These are phyloP conservation scores for Myotis yumanensis DNA, from an alignment of 2,113 vertebrate species.

Conservation along the genomic window DNA sequence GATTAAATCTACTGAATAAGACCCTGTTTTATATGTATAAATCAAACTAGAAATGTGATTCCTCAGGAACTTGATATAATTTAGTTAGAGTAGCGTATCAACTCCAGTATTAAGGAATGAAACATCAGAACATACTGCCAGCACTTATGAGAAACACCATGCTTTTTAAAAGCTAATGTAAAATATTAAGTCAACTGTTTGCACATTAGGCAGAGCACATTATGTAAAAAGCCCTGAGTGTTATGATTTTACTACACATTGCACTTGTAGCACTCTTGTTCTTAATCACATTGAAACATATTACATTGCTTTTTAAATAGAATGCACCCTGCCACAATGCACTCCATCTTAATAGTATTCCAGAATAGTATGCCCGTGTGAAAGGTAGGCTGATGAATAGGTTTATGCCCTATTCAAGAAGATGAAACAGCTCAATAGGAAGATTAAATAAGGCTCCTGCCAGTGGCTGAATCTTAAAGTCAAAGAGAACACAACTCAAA, in stretches of 20 bases:
- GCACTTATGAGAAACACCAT: slow-evolving; percentile 57
- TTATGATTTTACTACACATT: slow-evolving; percentile 54
- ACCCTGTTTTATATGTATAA: slow-evolving; percentile 22
- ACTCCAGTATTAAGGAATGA: slow-evolving; percentile 54
- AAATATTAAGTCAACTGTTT: slow-evolving; percentile 66
- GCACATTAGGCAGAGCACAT: slow-evolving; percentile 42
- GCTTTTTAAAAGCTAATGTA: slow-evolving; percentile 51
- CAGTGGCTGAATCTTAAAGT: slow-evolving; percentile 56
- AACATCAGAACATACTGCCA: slow-evolving; percentile 53
- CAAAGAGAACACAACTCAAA: slow-evolving; percentile 67
- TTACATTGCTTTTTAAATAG: slow-evolving; percentile 68
- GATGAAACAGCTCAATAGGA: slow-evolving; percentile 61
- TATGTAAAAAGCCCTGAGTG: slow-evolving; percentile 57
- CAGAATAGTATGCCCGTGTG: slow-evolving; percentile 45
- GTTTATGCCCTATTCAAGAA: slow-evolving; percentile 62
- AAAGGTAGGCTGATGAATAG: slow-evolving; percentile 69
- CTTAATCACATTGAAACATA: slow-evolving; percentile 58
- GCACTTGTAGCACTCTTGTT: slow-evolving; percentile 50
- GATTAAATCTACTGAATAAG: slow-evolving; percentile 51
- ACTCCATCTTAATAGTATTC: slow-evolving; percentile 64
- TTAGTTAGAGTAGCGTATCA: slow-evolving; percentile 29
- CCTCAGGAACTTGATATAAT: slow-evolving; percentile 49
- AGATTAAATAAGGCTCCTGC: slow-evolving; percentile 66
- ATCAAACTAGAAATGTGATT: slow-evolving; percentile 51
- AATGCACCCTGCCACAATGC: slow-evolving; percentile 32